phyloP scores from a whole-genome alignment of 37 sponge, comb jelly and placozoan genomes.

The Cliona cf. orientalis region DNA sequence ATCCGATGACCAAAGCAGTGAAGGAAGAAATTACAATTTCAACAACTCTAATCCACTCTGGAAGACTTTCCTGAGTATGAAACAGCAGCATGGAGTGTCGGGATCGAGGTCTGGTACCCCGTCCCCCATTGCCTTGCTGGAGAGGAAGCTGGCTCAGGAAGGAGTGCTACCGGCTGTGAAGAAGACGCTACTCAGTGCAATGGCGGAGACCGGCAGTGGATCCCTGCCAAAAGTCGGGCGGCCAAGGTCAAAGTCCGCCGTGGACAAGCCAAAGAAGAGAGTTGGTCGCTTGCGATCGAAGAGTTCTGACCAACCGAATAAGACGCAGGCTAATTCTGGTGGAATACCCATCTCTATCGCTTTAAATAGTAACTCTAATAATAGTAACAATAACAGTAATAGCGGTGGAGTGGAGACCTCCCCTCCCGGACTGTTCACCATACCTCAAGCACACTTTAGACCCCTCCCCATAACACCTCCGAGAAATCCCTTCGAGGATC shows the following conservation, averaged over 20 bases:
- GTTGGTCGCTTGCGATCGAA: constrained; percentile 24
- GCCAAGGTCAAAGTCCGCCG: constrained; percentile 65
- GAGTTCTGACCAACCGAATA: constrained; percentile 29
- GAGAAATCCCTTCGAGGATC: constrained; percentile 63
- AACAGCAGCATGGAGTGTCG: constrained; percentile 2
- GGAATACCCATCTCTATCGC: background rate
- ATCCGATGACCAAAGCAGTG: background rate
- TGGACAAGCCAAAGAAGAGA: constrained; percentile 8
- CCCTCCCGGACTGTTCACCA: constrained; percentile 32
- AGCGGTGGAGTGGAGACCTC: constrained; percentile 46
- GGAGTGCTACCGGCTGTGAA: background rate
- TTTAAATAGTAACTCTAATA: background rate
- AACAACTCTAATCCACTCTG: constrained; percentile 48
- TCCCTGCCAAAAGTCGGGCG: constrained; percentile 49
- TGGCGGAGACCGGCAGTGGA: background rate
- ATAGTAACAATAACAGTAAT: constrained; percentile 25
- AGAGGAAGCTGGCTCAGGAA: background rate
- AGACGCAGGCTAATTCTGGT: background rate
- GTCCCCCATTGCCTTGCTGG: constrained; percentile 28
- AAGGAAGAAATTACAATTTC: constrained; percentile 34
- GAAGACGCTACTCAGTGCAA: background rate
- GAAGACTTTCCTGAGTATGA: constrained; percentile 32
- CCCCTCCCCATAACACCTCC: constrained; percentile 75
- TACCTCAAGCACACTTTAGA: constrained; percentile 26
- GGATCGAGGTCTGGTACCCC: constrained; percentile 34